phyloP scores from a whole-genome alignment of 2,888 invertebrate genomes.

The Amiota minor region DNA sequence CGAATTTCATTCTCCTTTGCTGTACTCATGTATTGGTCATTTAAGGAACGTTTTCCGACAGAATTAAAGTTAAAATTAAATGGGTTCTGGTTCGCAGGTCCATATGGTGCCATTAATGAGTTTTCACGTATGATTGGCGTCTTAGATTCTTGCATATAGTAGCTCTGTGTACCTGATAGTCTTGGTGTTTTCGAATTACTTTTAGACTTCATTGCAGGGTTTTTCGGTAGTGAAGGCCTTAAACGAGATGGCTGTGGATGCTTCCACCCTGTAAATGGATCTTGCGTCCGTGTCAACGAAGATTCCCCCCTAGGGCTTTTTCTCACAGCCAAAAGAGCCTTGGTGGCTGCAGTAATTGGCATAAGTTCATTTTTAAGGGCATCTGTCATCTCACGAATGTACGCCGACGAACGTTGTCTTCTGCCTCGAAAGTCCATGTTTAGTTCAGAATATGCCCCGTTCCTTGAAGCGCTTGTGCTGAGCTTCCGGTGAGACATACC shows the following conservation, averaged over 20 bases:
- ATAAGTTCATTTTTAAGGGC: slow-evolving; percentile 54
- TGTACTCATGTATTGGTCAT: slow-evolving; percentile 4
- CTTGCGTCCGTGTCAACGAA: neutral
- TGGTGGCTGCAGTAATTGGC: slow-evolving; percentile 43
- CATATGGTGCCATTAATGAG: too few species aligned
- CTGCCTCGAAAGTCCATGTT: slow-evolving; percentile 34
- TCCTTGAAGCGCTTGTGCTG: neutral
- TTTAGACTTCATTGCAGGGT: too few species aligned
- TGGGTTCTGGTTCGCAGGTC: too few species aligned
- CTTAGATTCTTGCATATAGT: too few species aligned
- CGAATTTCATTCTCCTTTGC: neutral
- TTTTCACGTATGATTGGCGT: too few species aligned
- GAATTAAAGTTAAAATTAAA: too few species aligned
- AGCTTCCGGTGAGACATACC: neutral
- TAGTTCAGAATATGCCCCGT: neutral
- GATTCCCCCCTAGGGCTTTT: neutral
- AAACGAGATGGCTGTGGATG: slow-evolving; percentile 30
- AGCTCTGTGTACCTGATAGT: too few species aligned
- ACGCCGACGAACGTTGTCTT: neutral
- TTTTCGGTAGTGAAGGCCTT: too few species aligned
- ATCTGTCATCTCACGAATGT: slow-evolving; percentile 47
- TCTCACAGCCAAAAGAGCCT: slow-evolving; percentile 28
- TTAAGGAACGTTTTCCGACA: neutral
- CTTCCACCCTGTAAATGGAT: slow-evolving; percentile 48
- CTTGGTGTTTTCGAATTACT: too few species aligned